A percentile compares a stretch with the other conserved stretches of the same genome.
Evolutionary conservation across 2,113 vertebrate species (phyloP).

Genomic region (Pelvicachromis taeniatus): DNA sequence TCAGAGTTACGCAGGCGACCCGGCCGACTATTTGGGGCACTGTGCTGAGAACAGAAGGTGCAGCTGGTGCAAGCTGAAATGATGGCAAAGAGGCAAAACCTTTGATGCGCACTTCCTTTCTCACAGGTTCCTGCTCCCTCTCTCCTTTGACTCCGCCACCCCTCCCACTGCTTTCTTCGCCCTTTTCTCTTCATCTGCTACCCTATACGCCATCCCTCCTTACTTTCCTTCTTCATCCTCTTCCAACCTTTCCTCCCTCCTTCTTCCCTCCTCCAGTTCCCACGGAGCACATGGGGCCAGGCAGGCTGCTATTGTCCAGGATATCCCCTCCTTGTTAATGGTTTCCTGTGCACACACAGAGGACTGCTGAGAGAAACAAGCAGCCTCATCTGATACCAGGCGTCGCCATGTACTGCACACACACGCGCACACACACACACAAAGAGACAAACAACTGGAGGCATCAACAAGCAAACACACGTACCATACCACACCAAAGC

Average conservation of each 20-base stretch:
- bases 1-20: neutral
- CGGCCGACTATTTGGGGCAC: neutral
- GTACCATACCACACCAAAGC: neutral
- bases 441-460: neutral
- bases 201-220: constrained; percentile 10
- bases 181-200: constrained; percentile 7
- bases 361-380: constrained; percentile 57
- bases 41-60: constrained; percentile 38
- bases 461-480: constrained; percentile 10
- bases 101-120: constrained; percentile 45
- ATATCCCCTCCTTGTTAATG: constrained; percentile 81
- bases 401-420: neutral
- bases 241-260: constrained; percentile 41
- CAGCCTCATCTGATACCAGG: constrained; percentile 49
- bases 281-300: constrained; percentile 59
- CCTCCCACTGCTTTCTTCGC: neutral
- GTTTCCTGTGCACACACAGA: constrained; percentile 77
- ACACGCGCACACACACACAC: neutral
- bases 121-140: constrained; percentile 13
- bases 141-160: constrained; percentile 5
- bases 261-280: constrained; percentile 54
- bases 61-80: constrained; percentile 44
- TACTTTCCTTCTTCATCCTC: constrained; percentile 30
- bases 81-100: constrained; percentile 55
- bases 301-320: constrained; percentile 71